A percentile compares a stretch with the other conserved stretches of the same genome.
Conservation (phyloP, 2,113 vertebrate genomes). For the Tragelaphus scriptus region DNA sequence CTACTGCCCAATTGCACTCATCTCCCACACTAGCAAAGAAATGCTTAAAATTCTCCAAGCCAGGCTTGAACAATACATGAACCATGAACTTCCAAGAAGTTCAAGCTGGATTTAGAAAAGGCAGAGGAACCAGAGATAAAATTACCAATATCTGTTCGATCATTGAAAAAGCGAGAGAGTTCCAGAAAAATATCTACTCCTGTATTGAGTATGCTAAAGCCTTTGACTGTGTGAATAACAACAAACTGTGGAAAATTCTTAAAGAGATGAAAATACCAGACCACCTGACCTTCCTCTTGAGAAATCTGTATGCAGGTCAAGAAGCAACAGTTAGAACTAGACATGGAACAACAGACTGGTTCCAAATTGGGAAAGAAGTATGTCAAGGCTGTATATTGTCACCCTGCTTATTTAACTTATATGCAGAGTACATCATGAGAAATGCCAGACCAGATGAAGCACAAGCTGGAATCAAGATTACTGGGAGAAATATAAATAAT, state of each 20-base stretch:
- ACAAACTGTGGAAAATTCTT: background rate
- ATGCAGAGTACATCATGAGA: no score
- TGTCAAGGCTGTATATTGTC: background rate
- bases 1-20: background rate
- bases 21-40: background rate
- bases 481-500: no score
- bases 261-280: background rate
- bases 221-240: background rate
- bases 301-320: background rate
- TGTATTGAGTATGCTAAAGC: background rate
- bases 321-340: background rate
- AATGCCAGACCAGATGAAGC: no score
- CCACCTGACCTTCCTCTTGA: background rate
- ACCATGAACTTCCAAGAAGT: background rate
- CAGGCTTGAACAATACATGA: background rate
- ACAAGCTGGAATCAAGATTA: no score
- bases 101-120: background rate
- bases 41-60: background rate
- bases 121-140: background rate
- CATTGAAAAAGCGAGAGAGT: background rate
- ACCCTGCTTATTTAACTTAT: background rate
- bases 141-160: background rate
- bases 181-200: background rate
- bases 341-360: background rate
- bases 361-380: background rate